A percentile compares a stretch with the other conserved stretches of the same genome.
Conservation (phyloP, 2,797 vertebrate genomes). For the Ibycter americanus region DNA sequence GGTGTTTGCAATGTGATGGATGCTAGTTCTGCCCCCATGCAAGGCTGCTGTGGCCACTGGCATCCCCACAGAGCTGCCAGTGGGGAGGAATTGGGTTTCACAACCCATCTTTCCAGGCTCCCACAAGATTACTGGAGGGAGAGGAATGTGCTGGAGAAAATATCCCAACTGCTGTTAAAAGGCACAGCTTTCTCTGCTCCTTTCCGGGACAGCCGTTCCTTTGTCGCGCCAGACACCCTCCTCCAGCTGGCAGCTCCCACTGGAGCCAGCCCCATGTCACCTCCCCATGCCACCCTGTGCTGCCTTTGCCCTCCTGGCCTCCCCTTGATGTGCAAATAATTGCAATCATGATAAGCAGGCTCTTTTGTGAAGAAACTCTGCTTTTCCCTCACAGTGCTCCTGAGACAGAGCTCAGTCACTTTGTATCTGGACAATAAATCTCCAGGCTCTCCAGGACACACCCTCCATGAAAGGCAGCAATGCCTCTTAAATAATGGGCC, state of each 20-base stretch:
- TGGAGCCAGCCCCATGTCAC: background rate
- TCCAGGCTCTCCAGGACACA: conserved; percentile 12
- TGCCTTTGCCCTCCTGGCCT: background rate
- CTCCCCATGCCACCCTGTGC: background rate
- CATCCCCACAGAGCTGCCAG: background rate
- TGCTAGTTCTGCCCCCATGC: background rate
- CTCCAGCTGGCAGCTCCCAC: background rate
- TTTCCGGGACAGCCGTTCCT: background rate
- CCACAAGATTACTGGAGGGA: conserved; percentile 18
- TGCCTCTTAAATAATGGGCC: conserved; percentile 8
- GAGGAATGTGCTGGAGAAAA: conserved; percentile 25
- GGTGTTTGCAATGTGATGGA: background rate
- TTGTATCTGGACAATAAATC: conserved; percentile 54
- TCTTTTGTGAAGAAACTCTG: background rate
- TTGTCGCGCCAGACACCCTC: background rate
- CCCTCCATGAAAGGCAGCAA: background rate
- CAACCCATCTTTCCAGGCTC: background rate
- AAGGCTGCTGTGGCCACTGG: background rate
- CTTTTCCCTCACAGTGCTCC: background rate
- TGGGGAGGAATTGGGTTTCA: conserved; percentile 4
- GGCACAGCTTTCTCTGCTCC: background rate
- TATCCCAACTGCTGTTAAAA: conserved; percentile 47
- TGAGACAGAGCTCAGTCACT: conserved; percentile 14
- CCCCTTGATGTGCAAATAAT: conserved; percentile 15
- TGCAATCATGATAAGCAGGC: background rate